These are phyloP conservation scores for Nyctibius grandis DNA, from an alignment of 2,797 vertebrate genomes.

Conservation along the genomic window DNA sequence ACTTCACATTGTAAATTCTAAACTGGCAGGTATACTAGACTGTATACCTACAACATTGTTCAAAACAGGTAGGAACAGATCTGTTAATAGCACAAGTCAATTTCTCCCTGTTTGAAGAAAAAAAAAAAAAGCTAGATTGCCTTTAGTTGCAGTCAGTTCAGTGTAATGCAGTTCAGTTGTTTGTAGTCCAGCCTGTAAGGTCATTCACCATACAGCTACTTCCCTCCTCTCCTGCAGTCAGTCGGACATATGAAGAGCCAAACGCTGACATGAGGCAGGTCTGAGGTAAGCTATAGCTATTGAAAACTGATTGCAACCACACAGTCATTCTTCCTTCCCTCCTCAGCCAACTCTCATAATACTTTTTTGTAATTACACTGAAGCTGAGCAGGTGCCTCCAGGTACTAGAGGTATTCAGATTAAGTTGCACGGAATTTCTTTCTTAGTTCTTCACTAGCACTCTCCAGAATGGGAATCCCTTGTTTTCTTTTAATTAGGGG, in stretches of 20 bases:
- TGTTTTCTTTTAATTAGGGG: conserved; percentile 79
- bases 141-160: neutral
- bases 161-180: accelerated
- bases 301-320: neutral
- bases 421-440: conserved; percentile 73
- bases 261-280: neutral
- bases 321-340: neutral
- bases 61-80: neutral
- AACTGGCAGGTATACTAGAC: neutral
- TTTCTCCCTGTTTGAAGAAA: neutral
- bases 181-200: neutral
- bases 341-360: neutral
- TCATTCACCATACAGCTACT: neutral
- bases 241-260: neutral
- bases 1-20: neutral
- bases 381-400: neutral
- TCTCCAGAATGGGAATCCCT: conserved; percentile 62
- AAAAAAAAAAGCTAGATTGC: no score
- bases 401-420: neutral
- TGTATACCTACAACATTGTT: neutral
- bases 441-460: conserved; percentile 21
- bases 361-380: neutral
- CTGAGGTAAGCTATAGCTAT: accelerated
- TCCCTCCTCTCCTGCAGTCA: neutral
- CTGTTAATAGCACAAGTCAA: neutral